Evolutionary conservation across 1,140 invertebrate species (phyloP), one percentile per base, ranked within the genome.

Genomic region (Ceratina australensis): DNA sequence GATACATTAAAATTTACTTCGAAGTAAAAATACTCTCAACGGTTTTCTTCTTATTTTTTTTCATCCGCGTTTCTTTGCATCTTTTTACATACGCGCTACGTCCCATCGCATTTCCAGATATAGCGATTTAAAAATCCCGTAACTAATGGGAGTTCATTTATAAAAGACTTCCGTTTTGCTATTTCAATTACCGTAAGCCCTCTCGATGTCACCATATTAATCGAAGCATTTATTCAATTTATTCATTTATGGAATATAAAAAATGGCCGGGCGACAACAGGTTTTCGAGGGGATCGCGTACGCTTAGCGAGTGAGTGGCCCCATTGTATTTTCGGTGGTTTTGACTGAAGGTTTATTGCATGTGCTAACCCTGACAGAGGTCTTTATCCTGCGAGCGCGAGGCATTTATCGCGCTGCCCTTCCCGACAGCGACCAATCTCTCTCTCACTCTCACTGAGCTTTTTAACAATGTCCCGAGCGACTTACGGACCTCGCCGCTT

Each of bases 381-480:
- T 78, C 77, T 60, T 74, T 56, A 74, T 79, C 26, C 61, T 16
- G 20, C 13, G 50, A 60, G 26, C 49, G 16, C 24, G 49, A 7
- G 47, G 66, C 67, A 71, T 61, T 77, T 63, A 72, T 72, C 67
- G 67, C 66, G 59, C 26, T 57, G 20, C 49, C 60, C 20, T 26
- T 42, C 33, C 33, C 61, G 50, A 64, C 49, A 71, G 33, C n/a
- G 47, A 26, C 33, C 50, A 22, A 66, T 61, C 33, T 79, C 78
- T 59, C 56, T 42, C 33, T 10, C 33, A 10, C 10, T 5, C 42
- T 13, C 42, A 3, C n/a, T n/a, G 24, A 22, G 78, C 78, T 69
- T 76, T 77, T 80, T 80, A 80, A 80, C 79, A 80, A 80, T 80
- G 74, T 78, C 61, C 75, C 59, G 59, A 20, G 24, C 74, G 67